Evolutionary conservation across 2,797 vertebrate species (phyloP).

Genomic region (Acanthiza pusilla): DNA sequence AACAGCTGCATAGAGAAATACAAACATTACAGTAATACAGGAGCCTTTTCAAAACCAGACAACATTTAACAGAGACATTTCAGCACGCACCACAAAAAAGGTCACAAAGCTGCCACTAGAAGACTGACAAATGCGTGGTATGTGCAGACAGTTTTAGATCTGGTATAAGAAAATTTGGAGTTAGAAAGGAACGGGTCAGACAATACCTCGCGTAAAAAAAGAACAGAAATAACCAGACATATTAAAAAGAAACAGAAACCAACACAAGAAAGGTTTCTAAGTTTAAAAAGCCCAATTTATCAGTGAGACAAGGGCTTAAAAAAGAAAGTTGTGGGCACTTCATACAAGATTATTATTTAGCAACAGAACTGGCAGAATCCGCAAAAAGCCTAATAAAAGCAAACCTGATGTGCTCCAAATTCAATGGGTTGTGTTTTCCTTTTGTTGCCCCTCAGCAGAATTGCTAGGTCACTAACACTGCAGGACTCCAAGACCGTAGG

Average conservation of each 20-base stretch:
- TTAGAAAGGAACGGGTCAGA: not conserved
- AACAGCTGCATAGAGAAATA: not conserved
- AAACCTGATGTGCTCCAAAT: constrained; percentile 84
- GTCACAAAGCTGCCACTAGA: not conserved
- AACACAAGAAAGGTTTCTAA: not conserved
- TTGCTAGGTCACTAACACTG: constrained; percentile 79
- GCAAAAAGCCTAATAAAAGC: constrained; percentile 2
- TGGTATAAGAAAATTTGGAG: not conserved
- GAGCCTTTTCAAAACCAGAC: not conserved
- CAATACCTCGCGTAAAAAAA: not conserved
- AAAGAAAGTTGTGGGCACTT: not conserved
- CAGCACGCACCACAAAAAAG: not conserved
- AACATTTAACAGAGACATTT: not conserved
- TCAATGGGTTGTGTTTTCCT: constrained; percentile 82
- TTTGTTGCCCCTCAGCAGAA: constrained; percentile 80
- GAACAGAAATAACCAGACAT: not conserved
- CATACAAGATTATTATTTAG: not conserved
- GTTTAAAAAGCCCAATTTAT: not conserved
- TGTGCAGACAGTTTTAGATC: not conserved
- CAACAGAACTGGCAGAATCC: not conserved
- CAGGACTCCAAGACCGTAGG: constrained; percentile 79
- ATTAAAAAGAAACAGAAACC: not conserved
- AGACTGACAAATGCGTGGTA: not conserved
- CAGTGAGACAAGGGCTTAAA: not conserved
- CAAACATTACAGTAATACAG: not conserved